phyloP scores from a whole-genome alignment of 2,113 vertebrate species.

The Peromyscus polionotus region DNA sequence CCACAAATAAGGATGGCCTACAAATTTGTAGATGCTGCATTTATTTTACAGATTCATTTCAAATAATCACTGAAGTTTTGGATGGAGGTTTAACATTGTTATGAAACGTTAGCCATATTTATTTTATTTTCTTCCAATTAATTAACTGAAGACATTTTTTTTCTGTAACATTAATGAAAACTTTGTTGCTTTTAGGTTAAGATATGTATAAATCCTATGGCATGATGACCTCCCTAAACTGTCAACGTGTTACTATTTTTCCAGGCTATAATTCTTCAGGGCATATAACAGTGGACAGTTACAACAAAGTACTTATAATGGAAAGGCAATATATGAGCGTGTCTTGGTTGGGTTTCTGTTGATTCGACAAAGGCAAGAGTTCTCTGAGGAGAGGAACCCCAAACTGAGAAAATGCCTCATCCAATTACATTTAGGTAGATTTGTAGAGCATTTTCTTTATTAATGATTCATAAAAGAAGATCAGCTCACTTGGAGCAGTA shows the following conservation, averaged over 20 bases:
- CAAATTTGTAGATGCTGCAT: not conserved
- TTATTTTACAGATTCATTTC: constrained; percentile 24
- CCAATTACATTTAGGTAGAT: no score
- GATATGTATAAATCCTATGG: not conserved
- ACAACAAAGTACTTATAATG: not conserved
- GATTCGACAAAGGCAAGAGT: not conserved
- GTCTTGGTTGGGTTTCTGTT: not conserved
- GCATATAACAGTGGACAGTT: not conserved
- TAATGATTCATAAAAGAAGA: not conserved
- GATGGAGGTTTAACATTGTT: not conserved
- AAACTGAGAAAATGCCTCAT: not conserved
- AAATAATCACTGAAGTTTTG: not conserved
- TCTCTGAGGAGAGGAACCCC: not conserved
- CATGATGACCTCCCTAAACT: not conserved
- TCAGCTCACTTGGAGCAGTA: not conserved
- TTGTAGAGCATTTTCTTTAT: not conserved
- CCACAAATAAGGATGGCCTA: constrained; percentile 3
- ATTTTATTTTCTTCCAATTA: constrained; percentile 33
- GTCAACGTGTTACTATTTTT: not conserved
- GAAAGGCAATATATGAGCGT: not conserved
- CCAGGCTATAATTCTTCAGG: not conserved
- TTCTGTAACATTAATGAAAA: not conserved
- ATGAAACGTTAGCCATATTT: constrained; percentile 9
- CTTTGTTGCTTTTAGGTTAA: not conserved
- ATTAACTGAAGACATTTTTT: constrained; percentile 8